These are phyloP conservation scores for Druceiella hillmani DNA, from an alignment of 2,888 invertebrate genomes.

Conservation along the genomic window DNA sequence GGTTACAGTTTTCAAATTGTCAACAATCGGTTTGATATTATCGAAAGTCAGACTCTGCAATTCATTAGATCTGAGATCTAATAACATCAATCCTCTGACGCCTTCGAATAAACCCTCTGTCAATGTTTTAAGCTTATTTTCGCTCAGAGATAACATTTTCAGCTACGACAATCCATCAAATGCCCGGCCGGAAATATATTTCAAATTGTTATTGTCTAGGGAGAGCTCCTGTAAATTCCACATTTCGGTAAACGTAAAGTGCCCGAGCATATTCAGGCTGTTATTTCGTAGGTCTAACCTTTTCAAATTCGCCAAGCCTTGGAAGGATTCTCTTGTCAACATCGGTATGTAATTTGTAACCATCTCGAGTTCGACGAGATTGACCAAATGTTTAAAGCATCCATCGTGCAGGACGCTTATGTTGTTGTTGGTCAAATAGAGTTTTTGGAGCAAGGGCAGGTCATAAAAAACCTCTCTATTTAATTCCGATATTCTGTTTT, in stretches of 20 bases:
- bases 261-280: constrained; percentile 70
- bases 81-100: constrained; percentile 60
- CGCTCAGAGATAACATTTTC: constrained; percentile 63
- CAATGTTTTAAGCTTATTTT: constrained; percentile 67
- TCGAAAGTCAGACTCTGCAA: constrained; percentile 71
- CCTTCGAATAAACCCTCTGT: constrained; percentile 68
- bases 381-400: constrained; percentile 68
- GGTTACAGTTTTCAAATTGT: constrained; percentile 66
- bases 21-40: constrained; percentile 67
- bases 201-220: constrained; percentile 62
- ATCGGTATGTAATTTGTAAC: constrained; percentile 71
- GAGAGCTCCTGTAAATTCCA: constrained; percentile 66
- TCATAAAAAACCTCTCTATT: constrained; percentile 69
- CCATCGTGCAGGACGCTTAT: constrained; percentile 80
- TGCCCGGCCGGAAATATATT: constrained; percentile 70
- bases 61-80: constrained; percentile 73
- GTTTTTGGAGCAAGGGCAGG: constrained; percentile 62
- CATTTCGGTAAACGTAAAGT: constrained; percentile 72
- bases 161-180: constrained; percentile 69
- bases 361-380: constrained; percentile 73
- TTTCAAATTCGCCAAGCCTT: constrained; percentile 66
- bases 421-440: constrained; percentile 81
- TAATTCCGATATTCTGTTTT: constrained; percentile 70
- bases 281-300: constrained; percentile 70
- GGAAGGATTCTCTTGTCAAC: constrained; percentile 69